Percentiles rank a stretch among this genome's conserved stretches.
Evolutionary conservation across 2,888 invertebrate species (phyloP).

Genomic region (Cheilosia impressa): DNA sequence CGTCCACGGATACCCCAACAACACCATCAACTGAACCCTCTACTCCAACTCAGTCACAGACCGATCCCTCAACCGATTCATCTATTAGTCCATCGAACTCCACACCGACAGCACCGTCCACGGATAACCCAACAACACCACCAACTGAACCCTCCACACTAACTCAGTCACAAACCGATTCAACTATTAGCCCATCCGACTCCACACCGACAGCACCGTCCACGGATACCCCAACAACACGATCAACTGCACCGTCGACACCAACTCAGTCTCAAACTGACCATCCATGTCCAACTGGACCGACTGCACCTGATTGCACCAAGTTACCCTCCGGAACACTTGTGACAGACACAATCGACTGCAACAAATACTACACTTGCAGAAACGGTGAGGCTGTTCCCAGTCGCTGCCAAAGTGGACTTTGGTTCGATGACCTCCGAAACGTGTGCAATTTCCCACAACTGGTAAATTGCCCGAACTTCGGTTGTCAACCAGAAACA

Average conservation of each 20-base stretch:
- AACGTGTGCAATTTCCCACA: conserved; percentile 16
- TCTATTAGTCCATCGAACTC: no score
- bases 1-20: no score
- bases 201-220: no score
- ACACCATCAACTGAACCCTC: no score
- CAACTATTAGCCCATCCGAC: no score
- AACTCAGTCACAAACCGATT: background rate
- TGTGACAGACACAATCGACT: conserved; percentile 36
- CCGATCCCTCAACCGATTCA: no score
- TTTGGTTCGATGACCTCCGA: conserved; percentile 38
- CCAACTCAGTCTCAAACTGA: background rate
- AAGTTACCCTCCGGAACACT: background rate
- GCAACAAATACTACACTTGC: conserved; percentile 43
- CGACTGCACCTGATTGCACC: conserved; percentile 10
- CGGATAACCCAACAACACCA: background rate
- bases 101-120: no score
- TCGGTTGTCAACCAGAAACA: conserved; percentile 21
- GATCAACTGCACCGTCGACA: background rate
- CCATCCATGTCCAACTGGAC: conserved; percentile 21
- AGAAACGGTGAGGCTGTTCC: background rate
- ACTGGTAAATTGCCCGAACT: conserved; percentile 32
- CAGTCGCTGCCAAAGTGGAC: conserved; percentile 1
- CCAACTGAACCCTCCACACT: background rate
- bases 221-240: background rate
- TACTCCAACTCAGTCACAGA: background rate